Evolutionary conservation across 2,113 vertebrate species (phyloP).

Genomic region (Eupsittula cactorum): DNA sequence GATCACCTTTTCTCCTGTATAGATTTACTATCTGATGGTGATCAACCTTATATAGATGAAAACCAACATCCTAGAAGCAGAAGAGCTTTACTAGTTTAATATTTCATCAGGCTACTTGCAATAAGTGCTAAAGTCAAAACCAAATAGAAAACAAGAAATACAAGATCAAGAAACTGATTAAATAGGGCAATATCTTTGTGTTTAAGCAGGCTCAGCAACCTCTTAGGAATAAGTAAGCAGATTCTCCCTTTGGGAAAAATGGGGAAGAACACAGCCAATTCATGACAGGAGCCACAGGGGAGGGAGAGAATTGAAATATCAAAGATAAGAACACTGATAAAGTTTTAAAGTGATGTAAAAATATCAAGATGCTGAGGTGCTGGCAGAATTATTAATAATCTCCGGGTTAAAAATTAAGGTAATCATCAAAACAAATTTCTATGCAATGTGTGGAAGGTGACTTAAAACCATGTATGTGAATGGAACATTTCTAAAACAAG

Average conservation of each 20-base stretch:
- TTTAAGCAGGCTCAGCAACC: constrained; percentile 26
- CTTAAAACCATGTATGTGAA: background rate
- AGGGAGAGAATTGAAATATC: background rate
- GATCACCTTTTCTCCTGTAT: background rate
- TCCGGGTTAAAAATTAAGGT: background rate
- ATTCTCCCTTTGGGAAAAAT: background rate
- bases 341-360: constrained; percentile 1
- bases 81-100: background rate
- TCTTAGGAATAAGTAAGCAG: constrained; percentile 22
- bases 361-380: background rate
- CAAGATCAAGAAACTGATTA: constrained; percentile 46
- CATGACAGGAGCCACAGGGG: background rate
- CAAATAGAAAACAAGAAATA: constrained; percentile 46
- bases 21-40: constrained; percentile 6
- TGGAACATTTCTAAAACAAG: background rate
- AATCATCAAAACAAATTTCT: background rate
- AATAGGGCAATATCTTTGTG: constrained; percentile 35
- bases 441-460: background rate
- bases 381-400: background rate
- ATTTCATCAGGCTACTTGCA: constrained; percentile 2
- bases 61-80: constrained; percentile 5
- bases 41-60: constrained; percentile 23
- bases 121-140: constrained; percentile 1
- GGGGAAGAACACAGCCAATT: background rate
- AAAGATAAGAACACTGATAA: background rate